Conservation (phyloP, 2,797 vertebrate species). For the Prunella strophiata region DNA sequence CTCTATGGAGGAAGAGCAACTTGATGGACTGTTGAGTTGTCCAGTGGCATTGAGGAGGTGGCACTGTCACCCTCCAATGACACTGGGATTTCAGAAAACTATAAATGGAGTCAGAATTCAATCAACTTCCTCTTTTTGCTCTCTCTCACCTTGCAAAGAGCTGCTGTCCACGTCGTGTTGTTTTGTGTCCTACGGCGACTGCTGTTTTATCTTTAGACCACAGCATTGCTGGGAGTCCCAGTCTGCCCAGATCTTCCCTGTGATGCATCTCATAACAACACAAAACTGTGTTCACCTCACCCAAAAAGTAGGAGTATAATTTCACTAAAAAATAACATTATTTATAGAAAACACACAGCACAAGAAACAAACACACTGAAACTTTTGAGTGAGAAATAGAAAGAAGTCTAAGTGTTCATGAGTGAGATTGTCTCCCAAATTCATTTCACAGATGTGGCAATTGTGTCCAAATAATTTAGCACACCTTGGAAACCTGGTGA, state of each 20-base stretch:
- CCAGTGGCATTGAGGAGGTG: no score
- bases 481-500: neutral
- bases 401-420: neutral
- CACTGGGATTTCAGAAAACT: no score
- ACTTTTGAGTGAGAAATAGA: neutral
- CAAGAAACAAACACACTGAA: neutral
- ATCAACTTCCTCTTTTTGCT: no score
- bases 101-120: no score
- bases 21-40: no score
- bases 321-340: neutral
- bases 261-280: neutral
- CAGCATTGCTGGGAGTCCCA: neutral
- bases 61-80: no score
- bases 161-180: no score
- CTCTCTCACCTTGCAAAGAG: no score
- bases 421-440: neutral
- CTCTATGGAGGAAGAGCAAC: no score
- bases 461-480: neutral
- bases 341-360: neutral
- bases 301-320: neutral
- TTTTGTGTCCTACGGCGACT: no score
- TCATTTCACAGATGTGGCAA: neutral
- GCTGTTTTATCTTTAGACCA: neutral
- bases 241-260: neutral
- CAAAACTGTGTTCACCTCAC: neutral